Conservation (phyloP, 1,140 invertebrate genomes). For the Zaprionus kolodkinae region DNA sequence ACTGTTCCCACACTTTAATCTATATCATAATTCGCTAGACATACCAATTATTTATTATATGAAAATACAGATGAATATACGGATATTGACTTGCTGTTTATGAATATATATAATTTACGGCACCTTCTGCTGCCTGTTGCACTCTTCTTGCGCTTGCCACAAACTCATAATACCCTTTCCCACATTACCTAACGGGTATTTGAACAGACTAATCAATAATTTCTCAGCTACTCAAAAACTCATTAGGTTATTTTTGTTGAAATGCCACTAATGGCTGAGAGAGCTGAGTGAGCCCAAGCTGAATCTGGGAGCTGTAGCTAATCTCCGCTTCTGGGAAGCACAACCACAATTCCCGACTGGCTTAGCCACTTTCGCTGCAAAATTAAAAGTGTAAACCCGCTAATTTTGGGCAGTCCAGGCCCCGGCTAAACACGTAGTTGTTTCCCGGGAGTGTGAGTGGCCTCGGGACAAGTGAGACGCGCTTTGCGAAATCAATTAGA, state of each 20-base stretch:
- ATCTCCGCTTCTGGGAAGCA: slow-evolving; percentile 16
- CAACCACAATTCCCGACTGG: background rate
- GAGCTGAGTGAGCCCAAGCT: background rate
- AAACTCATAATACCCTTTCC: too few species aligned
- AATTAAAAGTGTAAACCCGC: slow-evolving; percentile 76
- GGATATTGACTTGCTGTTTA: too few species aligned
- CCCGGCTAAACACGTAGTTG: background rate
- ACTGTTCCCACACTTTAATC: too few species aligned
- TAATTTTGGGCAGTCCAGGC: slow-evolving; percentile 46
- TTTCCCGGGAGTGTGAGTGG: background rate
- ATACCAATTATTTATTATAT: too few species aligned
- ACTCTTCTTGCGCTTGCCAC: too few species aligned
- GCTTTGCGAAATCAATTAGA: slow-evolving; percentile 73
- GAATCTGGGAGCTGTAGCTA: slow-evolving; percentile 4
- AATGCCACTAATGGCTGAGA: slow-evolving; percentile 39
- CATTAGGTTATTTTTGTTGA: slow-evolving; percentile 56
- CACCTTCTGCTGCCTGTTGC: too few species aligned
- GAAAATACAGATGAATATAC: too few species aligned
- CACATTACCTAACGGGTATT: too few species aligned
- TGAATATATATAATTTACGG: too few species aligned
- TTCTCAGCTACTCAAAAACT: slow-evolving; percentile 72
- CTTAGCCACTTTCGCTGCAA: slow-evolving; percentile 66
- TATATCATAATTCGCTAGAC: too few species aligned
- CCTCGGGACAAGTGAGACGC: slow-evolving; percentile 9
- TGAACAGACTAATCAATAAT: slow-evolving; percentile 60